Base-by-base conservation (phyloP, 1,140 invertebrate species). In the Episyrphus balteatus region DNA sequence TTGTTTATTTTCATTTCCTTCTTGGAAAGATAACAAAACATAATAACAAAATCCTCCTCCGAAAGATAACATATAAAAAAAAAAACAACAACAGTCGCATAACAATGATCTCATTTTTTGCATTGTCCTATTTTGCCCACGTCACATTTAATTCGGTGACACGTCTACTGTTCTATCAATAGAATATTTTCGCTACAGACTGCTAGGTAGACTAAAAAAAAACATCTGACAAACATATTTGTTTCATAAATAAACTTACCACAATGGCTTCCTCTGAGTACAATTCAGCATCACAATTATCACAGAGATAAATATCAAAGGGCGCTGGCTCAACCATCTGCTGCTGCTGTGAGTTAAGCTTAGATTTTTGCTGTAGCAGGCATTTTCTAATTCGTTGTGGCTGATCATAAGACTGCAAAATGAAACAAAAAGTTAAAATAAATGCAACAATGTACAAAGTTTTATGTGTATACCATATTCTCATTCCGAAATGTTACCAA, bases 401-500 rank as follows among this genome's bases (percentile, higher is more conserved):
- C 42, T 64, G 59, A 55, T 68, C 65, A 48, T 68, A 68, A 11
- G 61, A 61, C 64, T 66, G 36, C 15, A 58, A 51, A 31, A 11
- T 10, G 39, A n/a, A 17, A 19, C 45, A 42, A 42, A 3, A 11
- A 37, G 26, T 1, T 39, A 14, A 18, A 21, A 44, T 19, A 32
- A 30, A 3, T 3, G 15, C 7, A 34, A 26, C 10, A 45, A 31
- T 34, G 17, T 37, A 42, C n/a, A 39, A 7, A 26, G 3, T 31
- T 36, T 19, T 13, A 5, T 6, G 3, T 36, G 31, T 57, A 55
- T 51, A 78, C 75, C 70, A 82, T 75, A 56, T 84, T 84, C 57
- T 83, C 81, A 69, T 84, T 84, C 31, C 82, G 74, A 68, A 85
- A 84, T 44, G 82, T 85, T 2, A 84, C 81, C 41, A 85, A 56